Evolutionary conservation across 2,888 invertebrate species (phyloP).

Genomic region (Drosophila aldrichi): DNA sequence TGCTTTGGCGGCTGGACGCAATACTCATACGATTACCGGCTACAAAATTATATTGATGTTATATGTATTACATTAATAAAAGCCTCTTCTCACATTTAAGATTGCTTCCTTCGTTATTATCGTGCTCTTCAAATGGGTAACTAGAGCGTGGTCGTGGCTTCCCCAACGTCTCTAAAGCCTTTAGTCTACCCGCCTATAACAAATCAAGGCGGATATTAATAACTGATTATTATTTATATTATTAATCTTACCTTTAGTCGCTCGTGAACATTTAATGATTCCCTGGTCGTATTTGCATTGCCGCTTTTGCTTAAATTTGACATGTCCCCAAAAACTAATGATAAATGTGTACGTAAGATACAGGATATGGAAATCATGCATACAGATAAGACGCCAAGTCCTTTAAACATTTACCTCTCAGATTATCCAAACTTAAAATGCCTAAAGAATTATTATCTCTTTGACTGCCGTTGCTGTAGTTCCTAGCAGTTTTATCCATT

Average conservation of each 20-base stretch:
- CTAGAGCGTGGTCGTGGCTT: slow-evolving; percentile 60
- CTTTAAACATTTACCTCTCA: slow-evolving; percentile 60
- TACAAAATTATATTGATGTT: slow-evolving; percentile 1
- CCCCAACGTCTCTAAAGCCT: slow-evolving; percentile 76
- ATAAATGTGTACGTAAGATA: background rate
- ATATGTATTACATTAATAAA: background rate
- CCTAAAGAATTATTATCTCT: slow-evolving; percentile 71
- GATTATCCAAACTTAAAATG: slow-evolving; percentile 76
- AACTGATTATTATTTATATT: background rate
- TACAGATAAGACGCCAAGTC: background rate
- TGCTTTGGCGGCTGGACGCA: slow-evolving; percentile 44
- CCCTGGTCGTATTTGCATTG: slow-evolving; percentile 31
- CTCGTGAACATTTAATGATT: slow-evolving; percentile 55
- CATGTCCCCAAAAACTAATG: slow-evolving; percentile 80
- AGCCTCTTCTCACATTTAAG: slow-evolving; percentile 22
- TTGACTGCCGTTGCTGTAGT: slow-evolving; percentile 24
- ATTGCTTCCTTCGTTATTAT: background rate
- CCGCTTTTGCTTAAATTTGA: slow-evolving; percentile 59
- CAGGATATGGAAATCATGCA: background rate
- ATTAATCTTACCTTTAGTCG: slow-evolving; percentile 69
- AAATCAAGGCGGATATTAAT: slow-evolving; percentile 21
- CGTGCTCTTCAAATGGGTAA: slow-evolving; percentile 18
- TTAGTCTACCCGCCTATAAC: slow-evolving; percentile 70
- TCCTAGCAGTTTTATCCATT: slow-evolving; percentile 57
- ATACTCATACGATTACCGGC: slow-evolving; percentile 48